Evolutionary conservation across 2,797 vertebrate species (phyloP).

Genomic region (Chloroceryle inda): DNA sequence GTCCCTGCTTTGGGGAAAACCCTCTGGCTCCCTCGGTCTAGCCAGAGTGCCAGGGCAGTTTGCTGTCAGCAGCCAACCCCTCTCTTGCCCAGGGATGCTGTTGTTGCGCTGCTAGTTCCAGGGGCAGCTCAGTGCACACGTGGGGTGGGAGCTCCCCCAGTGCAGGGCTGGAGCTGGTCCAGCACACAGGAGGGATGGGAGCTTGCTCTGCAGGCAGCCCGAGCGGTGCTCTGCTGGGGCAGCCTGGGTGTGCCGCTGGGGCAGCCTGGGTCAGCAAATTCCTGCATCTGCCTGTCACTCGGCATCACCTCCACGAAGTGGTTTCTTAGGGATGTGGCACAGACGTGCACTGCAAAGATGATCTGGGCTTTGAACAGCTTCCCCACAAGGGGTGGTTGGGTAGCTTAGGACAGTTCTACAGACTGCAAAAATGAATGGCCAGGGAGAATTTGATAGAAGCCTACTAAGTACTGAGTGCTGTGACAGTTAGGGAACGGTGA

Average conservation of each 20-base stretch:
- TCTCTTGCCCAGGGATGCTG: not conserved
- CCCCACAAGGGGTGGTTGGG: accelerated
- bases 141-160: not conserved
- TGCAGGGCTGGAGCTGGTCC: not conserved
- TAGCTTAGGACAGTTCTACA: not conserved
- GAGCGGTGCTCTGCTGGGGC: not conserved
- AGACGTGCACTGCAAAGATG: accelerated
- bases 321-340: not conserved
- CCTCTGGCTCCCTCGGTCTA: not conserved
- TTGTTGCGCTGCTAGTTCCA: accelerated
- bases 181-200: accelerated
- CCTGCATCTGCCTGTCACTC: not conserved
- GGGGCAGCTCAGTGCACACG: not conserved
- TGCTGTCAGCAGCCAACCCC: not conserved
- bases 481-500: not conserved
- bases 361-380: not conserved
- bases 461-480: not conserved
- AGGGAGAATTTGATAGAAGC: not conserved
- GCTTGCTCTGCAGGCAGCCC: accelerated
- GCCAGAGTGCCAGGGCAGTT: not conserved
- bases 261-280: not conserved
- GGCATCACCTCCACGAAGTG: accelerated
- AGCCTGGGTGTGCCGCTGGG: not conserved
- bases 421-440: not conserved
- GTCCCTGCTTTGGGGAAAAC: not conserved